These are phyloP conservation scores for Cossypha caffra DNA, from an alignment of 2,797 vertebrate genomes.

Conservation along the genomic window DNA sequence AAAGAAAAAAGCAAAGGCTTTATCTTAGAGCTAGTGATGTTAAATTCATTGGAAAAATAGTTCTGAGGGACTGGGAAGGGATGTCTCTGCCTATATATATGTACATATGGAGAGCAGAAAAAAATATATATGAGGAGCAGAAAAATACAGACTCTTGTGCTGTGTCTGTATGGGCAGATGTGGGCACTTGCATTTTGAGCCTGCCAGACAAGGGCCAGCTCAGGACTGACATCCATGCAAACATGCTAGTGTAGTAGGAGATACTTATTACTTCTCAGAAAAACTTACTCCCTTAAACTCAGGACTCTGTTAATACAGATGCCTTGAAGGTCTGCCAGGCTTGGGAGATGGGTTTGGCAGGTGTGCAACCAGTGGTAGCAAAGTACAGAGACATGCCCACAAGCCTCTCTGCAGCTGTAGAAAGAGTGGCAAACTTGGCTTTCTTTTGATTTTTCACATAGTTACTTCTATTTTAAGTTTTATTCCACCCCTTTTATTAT, in stretches of 20 bases:
- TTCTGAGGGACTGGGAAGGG: not conserved
- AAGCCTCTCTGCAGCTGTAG: not conserved
- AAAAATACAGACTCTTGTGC: not conserved
- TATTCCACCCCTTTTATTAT: not conserved
- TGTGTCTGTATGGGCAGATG: accelerated
- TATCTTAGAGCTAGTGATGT: not conserved
- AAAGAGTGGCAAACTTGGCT: not conserved
- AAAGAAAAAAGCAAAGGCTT: not conserved
- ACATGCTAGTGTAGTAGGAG: not conserved
- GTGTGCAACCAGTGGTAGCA: not conserved
- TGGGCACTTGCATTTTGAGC: not conserved
- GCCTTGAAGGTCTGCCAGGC: not conserved
- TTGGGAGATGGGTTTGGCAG: not conserved
- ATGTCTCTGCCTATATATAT: not conserved
- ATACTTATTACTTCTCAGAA: not conserved
- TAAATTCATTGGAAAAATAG: not conserved
- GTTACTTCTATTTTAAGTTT: not conserved
- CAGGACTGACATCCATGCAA: not conserved
- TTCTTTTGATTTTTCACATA: not conserved
- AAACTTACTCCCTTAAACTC: not conserved
- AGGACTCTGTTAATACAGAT: not conserved
- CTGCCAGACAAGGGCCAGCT: not conserved
- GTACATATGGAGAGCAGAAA: not conserved
- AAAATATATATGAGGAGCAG: not conserved
- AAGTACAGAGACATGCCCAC: not conserved